phyloP scores from a whole-genome alignment of 2,888 invertebrate genomes.

The Marronus borbonicus region DNA sequence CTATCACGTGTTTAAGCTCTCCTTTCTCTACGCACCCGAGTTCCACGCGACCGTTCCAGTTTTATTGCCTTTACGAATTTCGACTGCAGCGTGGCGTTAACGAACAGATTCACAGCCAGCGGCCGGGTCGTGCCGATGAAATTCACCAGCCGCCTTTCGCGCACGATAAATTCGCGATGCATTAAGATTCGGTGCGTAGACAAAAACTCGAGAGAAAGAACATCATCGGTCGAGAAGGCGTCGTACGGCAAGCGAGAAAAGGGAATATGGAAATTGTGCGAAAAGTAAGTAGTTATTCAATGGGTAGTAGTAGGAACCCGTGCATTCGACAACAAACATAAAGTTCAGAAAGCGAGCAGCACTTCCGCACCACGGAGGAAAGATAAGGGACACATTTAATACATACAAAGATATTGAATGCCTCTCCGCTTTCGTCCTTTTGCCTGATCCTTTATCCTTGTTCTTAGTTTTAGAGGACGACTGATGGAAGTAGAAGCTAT shows the following conservation, averaged over 20 bases:
- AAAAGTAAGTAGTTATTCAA: slow-evolving; percentile 40
- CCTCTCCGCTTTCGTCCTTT: slow-evolving; percentile 49
- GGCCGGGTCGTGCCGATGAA: too few species aligned
- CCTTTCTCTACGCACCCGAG: neutral
- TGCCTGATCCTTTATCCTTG: slow-evolving; percentile 54
- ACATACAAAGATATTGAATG: slow-evolving; percentile 57
- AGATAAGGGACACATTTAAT: slow-evolving; percentile 56
- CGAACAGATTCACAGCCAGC: slow-evolving; percentile 8
- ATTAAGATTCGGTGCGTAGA: slow-evolving; percentile 46
- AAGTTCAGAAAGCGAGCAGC: slow-evolving; percentile 55
- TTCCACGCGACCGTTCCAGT: neutral
- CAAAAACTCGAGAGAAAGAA: slow-evolving; percentile 34
- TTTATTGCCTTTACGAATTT: slow-evolving; percentile 22
- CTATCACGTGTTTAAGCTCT: neutral
- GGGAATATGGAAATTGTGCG: slow-evolving; percentile 40
- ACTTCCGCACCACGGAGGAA: slow-evolving; percentile 53
- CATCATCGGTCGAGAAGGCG: slow-evolving; percentile 8
- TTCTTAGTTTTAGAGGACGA: slow-evolving; percentile 48
- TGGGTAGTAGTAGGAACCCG: slow-evolving; percentile 33
- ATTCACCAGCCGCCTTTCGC: slow-evolving; percentile 8
- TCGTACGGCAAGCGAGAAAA: slow-evolving; percentile 1
- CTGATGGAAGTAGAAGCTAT: neutral
- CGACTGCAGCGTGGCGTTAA: slow-evolving; percentile 11
- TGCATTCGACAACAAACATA: slow-evolving; percentile 56
- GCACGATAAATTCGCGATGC: slow-evolving; percentile 39